These are phyloP conservation scores for Malacoraja senta DNA, from an alignment of 2,797 vertebrate species.

Conservation along the genomic window DNA sequence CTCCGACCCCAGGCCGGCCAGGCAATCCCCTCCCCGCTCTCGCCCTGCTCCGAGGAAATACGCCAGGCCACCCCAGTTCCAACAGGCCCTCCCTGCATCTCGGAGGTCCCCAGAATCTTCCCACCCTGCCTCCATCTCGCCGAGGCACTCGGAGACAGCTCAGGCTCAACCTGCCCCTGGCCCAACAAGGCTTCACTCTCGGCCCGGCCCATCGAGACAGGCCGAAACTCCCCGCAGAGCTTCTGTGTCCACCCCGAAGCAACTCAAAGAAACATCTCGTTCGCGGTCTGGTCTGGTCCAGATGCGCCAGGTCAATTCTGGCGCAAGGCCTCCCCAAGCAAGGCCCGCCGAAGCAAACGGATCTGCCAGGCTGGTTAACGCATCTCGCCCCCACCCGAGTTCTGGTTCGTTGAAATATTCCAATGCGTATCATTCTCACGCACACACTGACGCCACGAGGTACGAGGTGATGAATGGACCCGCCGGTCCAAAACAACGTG, in stretches of 20 bases:
- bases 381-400: not conserved
- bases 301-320: not conserved
- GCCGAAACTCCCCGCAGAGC: not conserved
- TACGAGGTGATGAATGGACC: not conserved
- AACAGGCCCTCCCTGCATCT: too few species aligned
- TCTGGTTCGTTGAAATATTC: not conserved
- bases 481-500: not conserved
- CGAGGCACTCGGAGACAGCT: not conserved
- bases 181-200: fast-evolving
- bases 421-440: not conserved
- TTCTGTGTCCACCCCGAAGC: fast-evolving
- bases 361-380: too few species aligned
- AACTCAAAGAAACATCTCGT: not conserved
- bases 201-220: not conserved
- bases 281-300: not conserved
- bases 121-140: not conserved
- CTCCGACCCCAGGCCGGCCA: too few species aligned
- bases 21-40: too few species aligned
- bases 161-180: not conserved
- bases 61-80: too few species aligned
- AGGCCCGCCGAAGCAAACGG: not conserved
- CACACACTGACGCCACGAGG: too few species aligned
- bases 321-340: fast-evolving
- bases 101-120: not conserved
- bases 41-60: too few species aligned